phyloP scores from a whole-genome alignment of 2,797 vertebrate genomes.

The Parauchenoglanis punctatus region DNA sequence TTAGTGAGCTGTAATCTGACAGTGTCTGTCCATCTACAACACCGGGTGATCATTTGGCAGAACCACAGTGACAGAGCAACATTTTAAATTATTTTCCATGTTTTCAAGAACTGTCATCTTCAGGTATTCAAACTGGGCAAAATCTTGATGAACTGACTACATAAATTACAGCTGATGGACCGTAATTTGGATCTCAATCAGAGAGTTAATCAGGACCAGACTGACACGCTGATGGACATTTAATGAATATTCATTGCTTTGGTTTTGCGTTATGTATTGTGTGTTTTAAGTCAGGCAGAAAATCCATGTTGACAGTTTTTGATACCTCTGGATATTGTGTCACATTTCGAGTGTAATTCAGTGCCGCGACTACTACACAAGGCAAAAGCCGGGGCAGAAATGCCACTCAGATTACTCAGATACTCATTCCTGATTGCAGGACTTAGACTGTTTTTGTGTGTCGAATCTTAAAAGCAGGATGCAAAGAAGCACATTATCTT shows the following conservation, averaged over 20 bases:
- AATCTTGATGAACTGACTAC: slow-evolving; percentile 29
- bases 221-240: slow-evolving; percentile 72
- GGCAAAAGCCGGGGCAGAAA: slow-evolving; percentile 22
- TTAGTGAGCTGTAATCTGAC: slow-evolving; percentile 32
- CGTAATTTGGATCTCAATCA: slow-evolving; percentile 57
- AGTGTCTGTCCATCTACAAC: background rate
- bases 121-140: background rate
- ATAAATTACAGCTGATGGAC: slow-evolving; percentile 45
- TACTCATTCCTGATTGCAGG: background rate
- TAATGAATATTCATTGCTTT: slow-evolving; percentile 70
- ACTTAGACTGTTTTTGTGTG: slow-evolving; percentile 13
- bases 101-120: slow-evolving; percentile 24
- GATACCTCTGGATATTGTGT: slow-evolving; percentile 47
- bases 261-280: slow-evolving; percentile 21
- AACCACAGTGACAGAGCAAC: slow-evolving; percentile 17
- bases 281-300: slow-evolving; percentile 33
- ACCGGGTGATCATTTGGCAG: background rate
- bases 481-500: slow-evolving; percentile 39
- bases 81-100: background rate
- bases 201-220: slow-evolving; percentile 69
- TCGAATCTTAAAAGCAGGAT: slow-evolving; percentile 28
- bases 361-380: slow-evolving; percentile 11
- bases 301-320: slow-evolving; percentile 51
- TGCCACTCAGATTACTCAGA: background rate
- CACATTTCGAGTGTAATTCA: slow-evolving; percentile 16